Percentiles rank a stretch among this genome's conserved stretches.
Conservation (phyloP, 2,797 vertebrate genomes). For the Sitta carolinensis region DNA sequence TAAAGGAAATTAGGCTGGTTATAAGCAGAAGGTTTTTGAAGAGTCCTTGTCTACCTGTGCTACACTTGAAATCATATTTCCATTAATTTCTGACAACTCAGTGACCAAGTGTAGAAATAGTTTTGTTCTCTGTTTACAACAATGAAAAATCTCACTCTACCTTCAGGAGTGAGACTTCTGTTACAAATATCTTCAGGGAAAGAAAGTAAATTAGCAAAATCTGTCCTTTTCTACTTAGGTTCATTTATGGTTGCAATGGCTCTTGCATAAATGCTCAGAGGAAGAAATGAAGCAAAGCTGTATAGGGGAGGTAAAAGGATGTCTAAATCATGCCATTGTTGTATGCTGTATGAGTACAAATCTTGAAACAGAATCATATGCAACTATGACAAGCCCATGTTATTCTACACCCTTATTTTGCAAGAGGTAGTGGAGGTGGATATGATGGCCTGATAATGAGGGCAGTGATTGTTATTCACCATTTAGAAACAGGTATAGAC, state of each 20-base stretch:
- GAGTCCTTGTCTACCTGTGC: not conserved
- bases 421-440: not conserved
- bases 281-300: not conserved
- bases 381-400: not conserved
- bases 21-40: not conserved
- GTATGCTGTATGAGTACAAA: not conserved
- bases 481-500: not conserved
- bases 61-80: not conserved
- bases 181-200: not conserved
- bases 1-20: not conserved
- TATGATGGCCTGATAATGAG: not conserved
- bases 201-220: conserved; percentile 7
- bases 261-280: not conserved
- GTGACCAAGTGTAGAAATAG: not conserved
- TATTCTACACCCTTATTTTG: conserved; percentile 26
- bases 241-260: not conserved
- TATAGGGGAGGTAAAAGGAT: not conserved
- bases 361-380: not conserved
- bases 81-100: not conserved
- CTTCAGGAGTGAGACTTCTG: not conserved
- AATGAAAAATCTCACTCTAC: not conserved
- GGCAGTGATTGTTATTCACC: not conserved
- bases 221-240: not conserved
- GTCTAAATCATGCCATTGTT: not conserved
- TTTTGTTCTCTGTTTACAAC: not conserved